Evolutionary conservation across 2,888 invertebrate species (phyloP).

Genomic region (Phortica magna): DNA sequence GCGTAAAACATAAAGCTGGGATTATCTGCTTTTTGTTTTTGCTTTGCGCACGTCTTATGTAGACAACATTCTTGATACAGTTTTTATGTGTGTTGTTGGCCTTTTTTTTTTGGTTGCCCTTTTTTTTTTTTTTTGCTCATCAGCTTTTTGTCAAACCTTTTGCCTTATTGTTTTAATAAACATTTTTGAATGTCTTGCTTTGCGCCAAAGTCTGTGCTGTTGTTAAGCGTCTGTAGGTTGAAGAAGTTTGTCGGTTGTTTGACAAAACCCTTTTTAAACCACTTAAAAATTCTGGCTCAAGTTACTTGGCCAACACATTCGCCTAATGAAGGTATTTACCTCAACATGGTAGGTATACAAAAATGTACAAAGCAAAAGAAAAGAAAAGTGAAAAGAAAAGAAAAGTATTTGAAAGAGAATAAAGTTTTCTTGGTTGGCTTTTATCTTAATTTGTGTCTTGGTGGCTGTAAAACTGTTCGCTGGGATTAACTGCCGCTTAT

Average conservation of each 20-base stretch:
- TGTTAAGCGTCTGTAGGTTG: not conserved
- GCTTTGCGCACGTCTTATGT: constrained; percentile 48
- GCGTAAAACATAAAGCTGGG: constrained; percentile 48
- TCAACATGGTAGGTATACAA: no score
- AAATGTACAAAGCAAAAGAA: not conserved
- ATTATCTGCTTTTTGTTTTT: constrained; percentile 70
- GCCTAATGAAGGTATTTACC: constrained; percentile 73
- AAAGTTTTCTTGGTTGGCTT: not conserved
- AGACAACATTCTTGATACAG: not conserved
- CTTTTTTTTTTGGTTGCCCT: constrained; percentile 21
- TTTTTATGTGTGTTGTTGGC: constrained; percentile 12
- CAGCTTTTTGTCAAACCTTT: constrained; percentile 59
- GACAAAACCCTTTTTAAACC: constrained; percentile 71
- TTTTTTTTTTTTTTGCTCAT: not conserved
- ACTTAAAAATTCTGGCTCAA: constrained; percentile 68
- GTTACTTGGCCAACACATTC: constrained; percentile 70
- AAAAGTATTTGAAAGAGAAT: not conserved
- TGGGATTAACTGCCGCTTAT: constrained; percentile 10
- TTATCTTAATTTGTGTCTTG: constrained; percentile 24
- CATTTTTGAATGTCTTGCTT: constrained; percentile 71
- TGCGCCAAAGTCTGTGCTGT: constrained; percentile 49
- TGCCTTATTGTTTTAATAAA: constrained; percentile 75
- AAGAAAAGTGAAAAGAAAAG: not conserved
- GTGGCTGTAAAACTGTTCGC: constrained; percentile 11
- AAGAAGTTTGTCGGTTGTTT: constrained; percentile 49